Conservation (phyloP, 2,113 vertebrate species). For the Astur gentilis region DNA sequence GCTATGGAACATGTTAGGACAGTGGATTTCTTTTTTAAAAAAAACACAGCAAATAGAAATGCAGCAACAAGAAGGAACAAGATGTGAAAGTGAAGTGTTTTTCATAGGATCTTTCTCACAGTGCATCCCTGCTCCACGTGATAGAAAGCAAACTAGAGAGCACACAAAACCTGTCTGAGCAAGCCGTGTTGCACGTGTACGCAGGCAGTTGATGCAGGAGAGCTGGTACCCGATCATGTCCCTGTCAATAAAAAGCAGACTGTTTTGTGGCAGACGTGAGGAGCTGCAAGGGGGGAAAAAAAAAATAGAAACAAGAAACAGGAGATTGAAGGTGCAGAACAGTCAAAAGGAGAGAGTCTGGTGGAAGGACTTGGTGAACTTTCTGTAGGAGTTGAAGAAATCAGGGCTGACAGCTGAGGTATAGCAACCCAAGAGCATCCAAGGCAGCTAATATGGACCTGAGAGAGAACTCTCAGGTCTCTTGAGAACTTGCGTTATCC, state of each 20-base stretch:
- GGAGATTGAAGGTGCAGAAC: not conserved
- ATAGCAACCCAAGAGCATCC: not conserved
- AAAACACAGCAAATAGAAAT: not conserved
- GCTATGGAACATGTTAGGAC: not conserved
- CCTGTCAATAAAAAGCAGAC: not conserved
- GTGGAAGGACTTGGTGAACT: not conserved
- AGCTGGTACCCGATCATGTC: not conserved
- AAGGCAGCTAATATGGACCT: not conserved
- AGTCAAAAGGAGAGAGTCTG: not conserved
- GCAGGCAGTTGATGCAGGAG: not conserved
- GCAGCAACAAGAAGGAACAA: not conserved
- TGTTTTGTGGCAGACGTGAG: not conserved
- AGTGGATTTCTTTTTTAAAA: not conserved
- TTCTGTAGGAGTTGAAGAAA: not conserved
- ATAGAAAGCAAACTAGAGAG: not conserved
- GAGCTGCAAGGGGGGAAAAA: not conserved
- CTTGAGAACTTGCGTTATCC: not conserved
- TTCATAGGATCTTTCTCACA: not conserved
- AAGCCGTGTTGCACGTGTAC: not conserved
- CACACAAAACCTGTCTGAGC: accelerated
- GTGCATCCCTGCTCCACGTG: not conserved
- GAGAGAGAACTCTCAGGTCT: not conserved
- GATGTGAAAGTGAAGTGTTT: not conserved
- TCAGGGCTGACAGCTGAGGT: not conserved
- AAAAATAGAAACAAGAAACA: not conserved